phyloP scores from a whole-genome alignment of 2,888 invertebrate genomes.

The Sesia apiformis region DNA sequence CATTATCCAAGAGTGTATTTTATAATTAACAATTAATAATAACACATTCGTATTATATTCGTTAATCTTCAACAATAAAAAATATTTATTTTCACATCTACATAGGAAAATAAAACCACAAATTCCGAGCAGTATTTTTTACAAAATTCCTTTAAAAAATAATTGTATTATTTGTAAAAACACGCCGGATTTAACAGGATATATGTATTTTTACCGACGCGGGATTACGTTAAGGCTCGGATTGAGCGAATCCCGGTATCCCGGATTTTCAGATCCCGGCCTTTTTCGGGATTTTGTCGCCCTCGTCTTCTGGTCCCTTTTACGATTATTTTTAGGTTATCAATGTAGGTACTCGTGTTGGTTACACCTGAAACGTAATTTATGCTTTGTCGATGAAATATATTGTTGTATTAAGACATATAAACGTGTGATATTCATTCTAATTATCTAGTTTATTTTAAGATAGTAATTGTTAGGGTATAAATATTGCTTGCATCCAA shows the following conservation, averaged over 20 bases:
- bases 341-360: neutral
- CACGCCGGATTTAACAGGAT: conserved; percentile 9
- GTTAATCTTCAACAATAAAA: too few species aligned
- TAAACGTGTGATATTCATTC: too few species aligned
- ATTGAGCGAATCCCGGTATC: conserved; percentile 43
- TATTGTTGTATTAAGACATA: too few species aligned
- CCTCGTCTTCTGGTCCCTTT: conserved; percentile 11
- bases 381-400: neutral
- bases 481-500: too few species aligned
- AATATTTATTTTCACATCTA: too few species aligned
- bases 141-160: neutral
- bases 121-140: neutral
- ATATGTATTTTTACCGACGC: conserved; percentile 22
- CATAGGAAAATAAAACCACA: too few species aligned
- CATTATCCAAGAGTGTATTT: too few species aligned
- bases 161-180: neutral
- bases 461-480: too few species aligned
- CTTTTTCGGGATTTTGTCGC: conserved; percentile 49
- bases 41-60: too few species aligned
- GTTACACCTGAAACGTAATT: neutral
- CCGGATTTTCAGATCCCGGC: conserved; percentile 40
- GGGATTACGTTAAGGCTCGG: conserved; percentile 47
- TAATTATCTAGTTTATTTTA: too few species aligned
- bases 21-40: too few species aligned
- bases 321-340: neutral